Evolutionary conservation across 2,888 invertebrate species (phyloP), one percentile per base, ranked within the genome.

Genomic region (Drosophila villosipedis): DNA sequence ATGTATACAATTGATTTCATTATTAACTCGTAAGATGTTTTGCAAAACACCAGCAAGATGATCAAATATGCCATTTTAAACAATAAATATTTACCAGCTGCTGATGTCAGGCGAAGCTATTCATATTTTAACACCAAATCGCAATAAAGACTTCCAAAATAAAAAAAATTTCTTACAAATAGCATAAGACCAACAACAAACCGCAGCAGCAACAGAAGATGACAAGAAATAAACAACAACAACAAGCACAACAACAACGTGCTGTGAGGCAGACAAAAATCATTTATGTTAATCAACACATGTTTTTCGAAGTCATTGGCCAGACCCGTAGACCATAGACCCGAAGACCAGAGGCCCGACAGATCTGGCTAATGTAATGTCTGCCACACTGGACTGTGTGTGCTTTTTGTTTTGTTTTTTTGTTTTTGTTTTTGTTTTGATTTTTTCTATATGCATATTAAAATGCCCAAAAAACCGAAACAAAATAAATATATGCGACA

Each of bases 241-340:
- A 82, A 72, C 76, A 30, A 30, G 30, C 30, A 72, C 58, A 66
- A 35, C 52, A 57, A 73, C 68, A 82, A 72, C 76, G 65, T 61
- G 71, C 76, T 80, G 76, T 68, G 73, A 67, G 88, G 66, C 83
- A 70, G 73, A 76, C 78, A 76, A 75, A 84, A 89, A 88, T 90
- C 86, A 83, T 90, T 90, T 87, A 87, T 90, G 90, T 85, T 90
- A 90, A 87, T 90, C 90, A 83, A 90, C 83, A 87, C 85, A 80
- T 88, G 88, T 86, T 88, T 88, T 88, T 81, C 62, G 74, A 74
- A 85, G 85, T 89, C 89, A 89, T 85, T 85, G 85, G 89, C 85
- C 87, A 82, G 68, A 68, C 61, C 52, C 52, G 30, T 31, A 59
- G 66, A 62, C 68, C 41, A 28, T 41, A 58, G 41, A 58, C 58